Base-by-base conservation (phyloP, 2,888 invertebrate genomes). In the Apoda limacodes region DNA sequence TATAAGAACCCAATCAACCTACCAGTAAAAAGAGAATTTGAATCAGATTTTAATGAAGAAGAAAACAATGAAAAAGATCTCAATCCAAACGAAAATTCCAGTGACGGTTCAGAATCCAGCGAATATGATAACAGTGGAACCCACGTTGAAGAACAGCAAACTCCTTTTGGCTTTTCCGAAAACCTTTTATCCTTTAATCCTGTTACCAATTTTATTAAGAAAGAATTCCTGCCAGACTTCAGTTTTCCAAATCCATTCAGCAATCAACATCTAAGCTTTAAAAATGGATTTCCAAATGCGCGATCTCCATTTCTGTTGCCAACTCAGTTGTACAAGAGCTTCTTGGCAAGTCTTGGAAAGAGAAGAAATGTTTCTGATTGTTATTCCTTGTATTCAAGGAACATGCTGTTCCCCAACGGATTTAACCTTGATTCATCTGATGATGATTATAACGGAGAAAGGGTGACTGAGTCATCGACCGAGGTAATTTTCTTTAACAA, bases 301-400 rank as follows among this genome's bases (percentile, higher is more conserved):
- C 50, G 68, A 29, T 67, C 82, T 0, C 82, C 83, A 9, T 88
- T 88, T 50, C 63, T 91, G 29, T 72, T 91, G 39, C 90, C 90
- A 6, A 87, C 89, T 32, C 90, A 92, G 55, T 78, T 92, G 48
- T 91, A 92, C 58, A 91, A 91, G 66, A 91, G 87, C 50, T 83
- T 92, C 39, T 68, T 92, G 53, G 90, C 90, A 7, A 90, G 83
- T 56, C 65, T 82, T 39, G 74, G 74, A 0, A 82, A 81, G 42
- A 69, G 81, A 34, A 65, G 80, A 35, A 75, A 75, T 50, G 56
- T 80, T 13, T 62, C 75, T 1, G 81, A 81, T 24, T 80, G 80
- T 38, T 82, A 80, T 35, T 71, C 78, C 0, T 40, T 82, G 19
- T 82, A 82, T 51, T 69, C 70, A 6, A 71, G 83, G 39, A 85